Percentiles rank a stretch among this genome's conserved stretches.
phyloP scores from a whole-genome alignment of 2,888 invertebrate species.

The Craniophora ligustri region DNA sequence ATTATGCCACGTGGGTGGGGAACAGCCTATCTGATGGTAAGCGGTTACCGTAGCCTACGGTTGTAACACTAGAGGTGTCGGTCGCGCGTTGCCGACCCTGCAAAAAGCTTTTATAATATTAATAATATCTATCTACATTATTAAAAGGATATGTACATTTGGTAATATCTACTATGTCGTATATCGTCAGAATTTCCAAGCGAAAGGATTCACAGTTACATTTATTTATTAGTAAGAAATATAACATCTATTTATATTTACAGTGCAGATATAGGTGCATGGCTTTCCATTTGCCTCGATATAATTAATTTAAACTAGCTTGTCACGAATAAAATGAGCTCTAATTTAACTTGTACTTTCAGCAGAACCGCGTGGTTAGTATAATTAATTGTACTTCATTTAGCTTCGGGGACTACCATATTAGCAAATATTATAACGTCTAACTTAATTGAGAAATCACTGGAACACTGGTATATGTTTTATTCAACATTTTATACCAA shows the following conservation, averaged over 20 bases:
- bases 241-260: constrained; percentile 11
- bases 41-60: too few relatives aligned
- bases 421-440: constrained; percentile 23
- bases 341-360: constrained; percentile 33
- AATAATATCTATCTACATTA: too few relatives aligned
- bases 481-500: too few relatives aligned
- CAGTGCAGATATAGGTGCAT: not conserved
- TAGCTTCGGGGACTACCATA: constrained; percentile 17
- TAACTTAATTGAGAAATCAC: constrained; percentile 8
- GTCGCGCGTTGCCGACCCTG: too few relatives aligned
- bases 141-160: too few relatives aligned
- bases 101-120: too few relatives aligned
- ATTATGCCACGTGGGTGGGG: too few relatives aligned
- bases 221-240: not conserved
- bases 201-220: too few relatives aligned
- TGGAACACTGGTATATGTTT: not conserved
- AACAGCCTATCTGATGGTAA: too few relatives aligned
- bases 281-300: constrained; percentile 10
- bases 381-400: constrained; percentile 45
- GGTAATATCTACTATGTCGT: too few relatives aligned
- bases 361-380: constrained; percentile 27
- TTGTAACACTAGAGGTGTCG: too few relatives aligned
- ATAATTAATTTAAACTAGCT: constrained; percentile 33
- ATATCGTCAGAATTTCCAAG: too few relatives aligned
- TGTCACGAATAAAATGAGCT: constrained; percentile 32